Conservation (phyloP, 2,888 invertebrate genomes). For the Baccha elongata region DNA sequence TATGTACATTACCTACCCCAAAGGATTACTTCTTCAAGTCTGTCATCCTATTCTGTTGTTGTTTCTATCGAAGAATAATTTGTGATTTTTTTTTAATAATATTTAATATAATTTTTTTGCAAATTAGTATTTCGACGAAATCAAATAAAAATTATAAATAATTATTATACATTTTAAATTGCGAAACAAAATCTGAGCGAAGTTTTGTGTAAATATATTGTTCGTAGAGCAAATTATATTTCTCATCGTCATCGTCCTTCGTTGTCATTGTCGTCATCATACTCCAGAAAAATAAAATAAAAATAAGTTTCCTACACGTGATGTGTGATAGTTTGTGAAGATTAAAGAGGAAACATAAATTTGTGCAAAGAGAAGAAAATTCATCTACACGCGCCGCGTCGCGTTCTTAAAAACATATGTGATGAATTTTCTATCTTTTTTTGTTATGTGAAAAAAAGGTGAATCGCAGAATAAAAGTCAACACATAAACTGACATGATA, state of each 20-base stretch:
- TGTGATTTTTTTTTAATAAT: slow-evolving; percentile 15
- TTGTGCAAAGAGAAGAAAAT: slow-evolving; percentile 33
- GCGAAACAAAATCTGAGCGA: slow-evolving; percentile 24
- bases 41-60: slow-evolving; percentile 1
- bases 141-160: slow-evolving; percentile 1
- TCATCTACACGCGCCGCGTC: neutral
- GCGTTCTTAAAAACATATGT: slow-evolving; percentile 52
- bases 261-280: neutral
- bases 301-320: slow-evolving; percentile 46
- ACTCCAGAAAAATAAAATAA: neutral
- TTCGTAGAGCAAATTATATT: slow-evolving; percentile 31
- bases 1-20: slow-evolving; percentile 72
- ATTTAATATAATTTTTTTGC: neutral
- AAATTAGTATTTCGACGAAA: slow-evolving; percentile 42
- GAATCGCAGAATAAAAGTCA: slow-evolving; percentile 60
- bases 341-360: slow-evolving; percentile 50
- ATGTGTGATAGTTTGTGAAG: slow-evolving; percentile 66
- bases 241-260: slow-evolving; percentile 7
- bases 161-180: slow-evolving; percentile 27
- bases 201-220: slow-evolving; percentile 69
- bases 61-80: slow-evolving; percentile 1
- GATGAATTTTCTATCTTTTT: slow-evolving; percentile 15
- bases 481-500: slow-evolving; percentile 62
- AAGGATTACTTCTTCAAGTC: slow-evolving; percentile 36
- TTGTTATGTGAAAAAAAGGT: neutral